Base-by-base conservation (phyloP, 2,113 vertebrate species). In the Psammodynastes pulverulentus region DNA sequence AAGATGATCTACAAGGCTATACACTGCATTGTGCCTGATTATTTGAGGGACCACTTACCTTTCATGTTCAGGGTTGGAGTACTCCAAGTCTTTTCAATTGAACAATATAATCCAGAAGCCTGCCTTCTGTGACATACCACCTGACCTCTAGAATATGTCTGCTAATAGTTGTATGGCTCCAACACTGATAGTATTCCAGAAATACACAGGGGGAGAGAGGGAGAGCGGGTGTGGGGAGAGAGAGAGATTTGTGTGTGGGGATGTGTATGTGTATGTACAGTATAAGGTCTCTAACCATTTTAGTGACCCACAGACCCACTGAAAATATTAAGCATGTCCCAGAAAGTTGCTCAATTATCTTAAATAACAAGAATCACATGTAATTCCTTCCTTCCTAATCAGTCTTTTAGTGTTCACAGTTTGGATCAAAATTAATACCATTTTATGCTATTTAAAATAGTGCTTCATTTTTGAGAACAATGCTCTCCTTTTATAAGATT, bases 351-450 rank as follows among this genome's bases (percentile, higher is more conserved):
- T 19, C 6, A 79, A 19, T 43, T 43, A 79, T 7, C 34, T 95
- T 95, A 96, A 96, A 95, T 93, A 53, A 67, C 88, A 89, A 94
- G 95, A 96, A 94, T 95, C 97, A 96, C 95, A 94, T 94, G 95
- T 93, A 89, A 93, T 90, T 95, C 46, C 93, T 84, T 13, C 12
- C 17, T n/a, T 46, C 87, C 29, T 86, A 93, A 86, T 87, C 94
- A 94, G 96, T 95, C 94, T 96, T 96, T 91, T 93, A 84, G 94
- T 93, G 90, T 89, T 52, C 86, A 94, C 95, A 96, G 96, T 96
- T 94, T 94, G 96, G 97, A 97, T 97, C 96, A 96, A 95, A 94
- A 96, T 96, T 95, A 97, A 96, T 95, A 92, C 90, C 45, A 87
- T 95, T 96, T 96, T 93, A 94, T 94, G 90, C 93, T 97, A 45